A percentile compares a stretch with the other conserved stretches of the same genome.
Evolutionary conservation across 2,113 vertebrate species (phyloP).

Genomic region (Nyctereutes procyonoides): DNA sequence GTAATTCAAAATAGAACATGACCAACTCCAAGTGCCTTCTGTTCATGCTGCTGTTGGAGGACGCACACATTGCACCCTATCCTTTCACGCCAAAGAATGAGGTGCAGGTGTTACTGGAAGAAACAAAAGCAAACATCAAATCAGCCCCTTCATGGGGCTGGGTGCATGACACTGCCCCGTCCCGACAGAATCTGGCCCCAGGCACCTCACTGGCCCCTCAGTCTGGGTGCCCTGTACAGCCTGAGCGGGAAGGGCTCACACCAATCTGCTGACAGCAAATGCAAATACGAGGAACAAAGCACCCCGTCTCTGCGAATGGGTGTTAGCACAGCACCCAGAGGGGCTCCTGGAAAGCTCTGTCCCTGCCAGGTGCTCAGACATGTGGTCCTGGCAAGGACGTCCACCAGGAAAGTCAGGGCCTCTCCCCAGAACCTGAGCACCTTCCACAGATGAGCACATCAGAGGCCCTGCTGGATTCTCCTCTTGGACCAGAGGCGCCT

Average conservation of each 20-base stretch:
- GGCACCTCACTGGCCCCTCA: accelerated
- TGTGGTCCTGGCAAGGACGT: not conserved
- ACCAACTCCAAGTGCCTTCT: not conserved
- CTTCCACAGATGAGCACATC: not conserved
- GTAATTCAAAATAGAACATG: not conserved
- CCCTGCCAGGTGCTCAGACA: not conserved
- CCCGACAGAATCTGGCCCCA: not conserved
- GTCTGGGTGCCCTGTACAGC: accelerated
- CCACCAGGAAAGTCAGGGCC: not conserved
- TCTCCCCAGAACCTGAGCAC: not conserved
- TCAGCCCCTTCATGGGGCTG: not conserved
- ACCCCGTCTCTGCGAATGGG: not conserved
- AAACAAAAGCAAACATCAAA: not conserved
- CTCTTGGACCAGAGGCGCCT: not conserved
- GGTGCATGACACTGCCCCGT: not conserved
- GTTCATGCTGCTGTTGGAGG: not conserved
- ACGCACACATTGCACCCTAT: not conserved
- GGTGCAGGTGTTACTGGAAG: not conserved
- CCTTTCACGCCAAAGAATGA: not conserved
- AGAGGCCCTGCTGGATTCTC: not conserved
- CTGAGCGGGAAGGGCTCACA: not conserved
- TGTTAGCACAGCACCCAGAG: not conserved
- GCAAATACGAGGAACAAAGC: not conserved
- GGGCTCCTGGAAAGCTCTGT: not conserved
- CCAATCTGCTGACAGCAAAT: not conserved